Base-by-base conservation (phyloP, 2,888 invertebrate genomes). In the Cyclophora albipunctata region DNA sequence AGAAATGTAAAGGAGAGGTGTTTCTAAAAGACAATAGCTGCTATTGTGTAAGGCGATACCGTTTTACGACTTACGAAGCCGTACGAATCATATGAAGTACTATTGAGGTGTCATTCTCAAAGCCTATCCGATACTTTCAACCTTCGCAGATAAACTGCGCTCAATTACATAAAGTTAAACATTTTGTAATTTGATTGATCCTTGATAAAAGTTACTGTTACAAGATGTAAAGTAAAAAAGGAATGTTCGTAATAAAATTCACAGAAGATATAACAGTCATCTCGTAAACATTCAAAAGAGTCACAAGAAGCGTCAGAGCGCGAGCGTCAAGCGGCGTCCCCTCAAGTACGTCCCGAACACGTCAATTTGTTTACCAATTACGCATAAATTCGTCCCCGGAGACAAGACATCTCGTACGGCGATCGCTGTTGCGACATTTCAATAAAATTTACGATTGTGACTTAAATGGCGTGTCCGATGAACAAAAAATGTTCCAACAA, bases 311-410 rank as follows among this genome's bases (percentile, higher is more conserved):
- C 78, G 84, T 84, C 84, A 82, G 78, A 72, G 81, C 79, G 72
- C 80, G 78, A 72, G 81, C 79, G 72, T 80, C 75, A 81, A 78
- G 75, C 69, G 66, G 66, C 68, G 70, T 72, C 73, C 74, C 77
- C 78, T 78, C 78, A 83, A 79, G 81, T 75, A 70, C 69, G 74
- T 76, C 73, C 73, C 75, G 78, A 78, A 77, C 69, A 82, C 81
- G 84, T 87, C 87, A 86, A 87, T 88, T 88, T 87, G 87, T 87
- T 81, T 87, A 87, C 82, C 84, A 85, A 86, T 87, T 85, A 87
- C 83, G 84, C 81, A 86, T 87, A 87, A 87, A 88, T 85, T 85
- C 87, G 84, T 87, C 84, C 82, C 82, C 70, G 71, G 78, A 81
- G 85, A 85, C 83, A 82, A 83, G 84, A 76, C 82, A 85, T 86